Percentiles rank a stretch among this genome's conserved stretches.
Evolutionary conservation across 2,113 vertebrate genomes (phyloP).

Genomic region (Micromys minutus): DNA sequence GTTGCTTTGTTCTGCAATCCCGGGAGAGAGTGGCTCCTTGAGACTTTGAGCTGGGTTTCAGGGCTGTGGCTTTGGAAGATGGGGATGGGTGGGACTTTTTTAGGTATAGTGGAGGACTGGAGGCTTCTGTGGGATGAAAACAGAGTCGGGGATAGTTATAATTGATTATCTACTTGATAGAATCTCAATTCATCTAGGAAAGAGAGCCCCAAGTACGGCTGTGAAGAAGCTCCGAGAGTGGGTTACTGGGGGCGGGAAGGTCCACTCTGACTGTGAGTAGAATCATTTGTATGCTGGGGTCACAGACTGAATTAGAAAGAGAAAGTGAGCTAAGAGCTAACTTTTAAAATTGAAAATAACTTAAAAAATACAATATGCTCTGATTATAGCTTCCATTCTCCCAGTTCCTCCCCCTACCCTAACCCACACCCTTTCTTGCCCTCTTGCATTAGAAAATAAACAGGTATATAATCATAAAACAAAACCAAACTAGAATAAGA

Average conservation of each 20-base stretch:
- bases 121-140: background rate
- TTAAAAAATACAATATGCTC: background rate
- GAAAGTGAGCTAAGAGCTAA: background rate
- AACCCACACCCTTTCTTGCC: background rate
- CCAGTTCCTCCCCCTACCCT: background rate
- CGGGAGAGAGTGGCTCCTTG: background rate
- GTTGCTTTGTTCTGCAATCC: background rate
- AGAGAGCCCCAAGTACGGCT: background rate
- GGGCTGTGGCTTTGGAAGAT: background rate
- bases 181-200: background rate
- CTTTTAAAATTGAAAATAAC: background rate
- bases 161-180: no score
- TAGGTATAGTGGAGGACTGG: background rate
- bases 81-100: background rate
- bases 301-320: background rate
- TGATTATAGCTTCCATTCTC: background rate
- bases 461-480: background rate
- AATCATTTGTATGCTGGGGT: background rate
- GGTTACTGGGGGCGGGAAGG: background rate
- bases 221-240: background rate
- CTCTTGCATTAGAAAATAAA: background rate
- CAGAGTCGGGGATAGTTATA: background rate
- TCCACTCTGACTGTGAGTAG: background rate
- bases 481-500: background rate
- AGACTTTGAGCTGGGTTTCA: background rate